phyloP scores from a whole-genome alignment of 1,140 invertebrate species.

The Sarcophaga bullata region DNA sequence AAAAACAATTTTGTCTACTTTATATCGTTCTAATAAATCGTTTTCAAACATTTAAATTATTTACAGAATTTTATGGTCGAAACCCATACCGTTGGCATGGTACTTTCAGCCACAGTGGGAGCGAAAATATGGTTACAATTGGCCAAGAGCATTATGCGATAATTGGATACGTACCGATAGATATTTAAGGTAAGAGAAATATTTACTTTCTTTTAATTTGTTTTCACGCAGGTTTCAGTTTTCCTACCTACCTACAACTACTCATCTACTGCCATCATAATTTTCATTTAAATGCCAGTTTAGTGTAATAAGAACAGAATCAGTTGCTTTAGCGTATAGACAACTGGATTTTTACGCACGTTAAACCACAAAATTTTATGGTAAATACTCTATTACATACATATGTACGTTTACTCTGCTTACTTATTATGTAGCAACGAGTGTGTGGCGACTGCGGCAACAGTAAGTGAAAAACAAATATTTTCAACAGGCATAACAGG shows the following conservation, averaged over 20 bases:
- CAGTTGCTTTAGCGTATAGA: neutral
- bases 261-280: too few species aligned
- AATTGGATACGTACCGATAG: conserved; percentile 89
- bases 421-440: neutral
- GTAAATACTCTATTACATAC: neutral
- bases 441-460: neutral
- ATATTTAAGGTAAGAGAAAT: conserved; percentile 69
- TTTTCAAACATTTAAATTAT: conserved; percentile 23
- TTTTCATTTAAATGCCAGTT: neutral
- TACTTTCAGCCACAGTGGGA: conserved; percentile 92
- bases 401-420: neutral
- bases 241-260: neutral
- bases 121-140: conserved; percentile 77
- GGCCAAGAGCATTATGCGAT: conserved; percentile 84
- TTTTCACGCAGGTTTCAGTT: neutral
- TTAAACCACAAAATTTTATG: conserved; percentile 5
- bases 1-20: too few species aligned
- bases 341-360: neutral
- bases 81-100: conserved; percentile 91
- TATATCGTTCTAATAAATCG: too few species aligned
- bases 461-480: too few species aligned
- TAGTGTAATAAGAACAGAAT: conserved; percentile 1
- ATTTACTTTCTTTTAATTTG: conserved; percentile 8
- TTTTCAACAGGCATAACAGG: too few species aligned
- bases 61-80: conserved; percentile 84